These are phyloP conservation scores for Galemys pyrenaicus DNA, from an alignment of 2,113 vertebrate species.

Conservation along the genomic window DNA sequence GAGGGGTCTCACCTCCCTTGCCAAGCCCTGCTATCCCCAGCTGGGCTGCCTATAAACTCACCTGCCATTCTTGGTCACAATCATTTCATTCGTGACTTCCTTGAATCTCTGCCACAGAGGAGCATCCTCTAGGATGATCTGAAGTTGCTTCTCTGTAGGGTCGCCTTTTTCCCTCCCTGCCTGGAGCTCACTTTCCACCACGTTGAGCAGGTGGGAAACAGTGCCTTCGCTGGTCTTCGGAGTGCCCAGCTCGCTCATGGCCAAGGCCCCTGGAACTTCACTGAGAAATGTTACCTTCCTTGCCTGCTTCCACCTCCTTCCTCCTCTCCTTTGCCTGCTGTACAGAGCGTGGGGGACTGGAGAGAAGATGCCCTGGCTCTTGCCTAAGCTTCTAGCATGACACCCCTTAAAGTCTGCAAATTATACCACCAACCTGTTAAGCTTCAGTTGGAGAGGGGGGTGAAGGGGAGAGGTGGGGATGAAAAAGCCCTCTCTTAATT, in stretches of 20 bases:
- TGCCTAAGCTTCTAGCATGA: conserved; percentile 75
- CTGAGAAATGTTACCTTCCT: not conserved
- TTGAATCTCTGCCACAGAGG: conserved; percentile 96
- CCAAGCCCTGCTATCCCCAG: not conserved
- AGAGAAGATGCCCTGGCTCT: conserved; percentile 51
- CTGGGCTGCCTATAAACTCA: conserved; percentile 78
- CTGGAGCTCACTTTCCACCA: conserved; percentile 93
- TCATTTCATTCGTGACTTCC: conserved; percentile 98
- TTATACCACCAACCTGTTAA: conserved; percentile 85
- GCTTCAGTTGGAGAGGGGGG: conserved; percentile 71
- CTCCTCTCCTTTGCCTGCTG: not conserved
- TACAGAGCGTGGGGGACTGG: not conserved
- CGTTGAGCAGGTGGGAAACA: conserved; percentile 91
- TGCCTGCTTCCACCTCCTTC: not conserved
- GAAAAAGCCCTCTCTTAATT: conserved; percentile 87
- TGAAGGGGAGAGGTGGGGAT: conserved; percentile 68
- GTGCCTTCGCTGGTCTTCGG: conserved; percentile 84
- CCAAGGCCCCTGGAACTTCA: conserved; percentile 73
- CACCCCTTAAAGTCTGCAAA: conserved; percentile 83
- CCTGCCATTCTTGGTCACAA: conserved; percentile 99
- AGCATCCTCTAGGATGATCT: conserved; percentile 92
- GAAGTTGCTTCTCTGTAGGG: conserved; percentile 94
- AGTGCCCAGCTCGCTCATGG: conserved; percentile 81
- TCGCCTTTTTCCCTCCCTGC: conserved; percentile 96
- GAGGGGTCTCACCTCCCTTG: not conserved